A percentile compares a stretch with the other conserved stretches of the same genome.
Evolutionary conservation across 35 echinoderm and acorn worm genomes (phyloP).

Genomic region (Acanthaster planci): DNA sequence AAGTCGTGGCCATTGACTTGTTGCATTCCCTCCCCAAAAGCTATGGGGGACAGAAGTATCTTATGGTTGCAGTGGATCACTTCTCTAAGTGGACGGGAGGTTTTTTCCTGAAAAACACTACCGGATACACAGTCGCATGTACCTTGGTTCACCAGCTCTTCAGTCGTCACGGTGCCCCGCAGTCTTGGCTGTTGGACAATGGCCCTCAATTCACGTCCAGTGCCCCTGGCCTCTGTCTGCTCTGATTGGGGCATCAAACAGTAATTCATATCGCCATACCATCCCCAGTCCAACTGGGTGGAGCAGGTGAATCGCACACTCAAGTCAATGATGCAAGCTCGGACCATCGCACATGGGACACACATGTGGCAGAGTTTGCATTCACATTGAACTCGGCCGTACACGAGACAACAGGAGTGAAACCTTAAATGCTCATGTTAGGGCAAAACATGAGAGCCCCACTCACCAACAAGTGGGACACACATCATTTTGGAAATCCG

Average conservation of each 20-base stretch:
- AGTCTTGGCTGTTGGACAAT: constrained; percentile 40
- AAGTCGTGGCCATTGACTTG: constrained; percentile 12
- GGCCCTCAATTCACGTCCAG: constrained; percentile 39
- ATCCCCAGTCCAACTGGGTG: neutral
- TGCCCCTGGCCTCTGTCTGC: constrained; percentile 39
- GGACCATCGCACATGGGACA: neutral
- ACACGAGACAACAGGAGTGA: neutral
- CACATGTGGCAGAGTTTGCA: neutral
- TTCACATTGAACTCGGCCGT: neutral
- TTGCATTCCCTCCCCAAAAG: constrained; percentile 27
- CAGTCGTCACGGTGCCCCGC: constrained; percentile 5
- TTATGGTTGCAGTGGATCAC: too few relatives aligned
- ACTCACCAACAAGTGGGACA: neutral
- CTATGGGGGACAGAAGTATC: too few relatives aligned
- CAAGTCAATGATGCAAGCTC: neutral
- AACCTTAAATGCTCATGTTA: neutral
- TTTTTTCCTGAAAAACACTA: constrained; percentile 31
- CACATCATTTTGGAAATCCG: neutral
- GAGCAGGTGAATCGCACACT: neutral
- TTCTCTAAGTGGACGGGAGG: constrained; percentile 12
- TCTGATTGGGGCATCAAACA: constrained; percentile 41
- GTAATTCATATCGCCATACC: constrained; percentile 38
- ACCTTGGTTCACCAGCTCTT: neutral
- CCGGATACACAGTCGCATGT: constrained; percentile 27
- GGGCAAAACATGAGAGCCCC: neutral